phyloP scores from a whole-genome alignment of 2,888 invertebrate species.

The Erpobdella octoculata region DNA sequence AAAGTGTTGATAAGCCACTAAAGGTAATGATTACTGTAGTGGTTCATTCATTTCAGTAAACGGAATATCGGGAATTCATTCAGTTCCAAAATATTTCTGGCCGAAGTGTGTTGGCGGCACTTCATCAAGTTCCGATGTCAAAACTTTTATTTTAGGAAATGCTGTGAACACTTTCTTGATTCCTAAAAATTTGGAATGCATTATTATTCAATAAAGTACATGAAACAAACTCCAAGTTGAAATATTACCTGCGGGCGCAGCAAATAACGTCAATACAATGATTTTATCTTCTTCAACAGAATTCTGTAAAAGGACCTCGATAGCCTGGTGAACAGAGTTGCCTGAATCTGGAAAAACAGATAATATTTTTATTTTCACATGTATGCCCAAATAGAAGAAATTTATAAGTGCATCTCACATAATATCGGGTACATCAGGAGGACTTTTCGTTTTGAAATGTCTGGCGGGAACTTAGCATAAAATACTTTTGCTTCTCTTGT shows the following conservation, averaged over 20 bases:
- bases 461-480: conserved; percentile 91
- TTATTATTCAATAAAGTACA: neutral
- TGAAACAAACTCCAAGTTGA: neutral
- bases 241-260: conserved; percentile 65
- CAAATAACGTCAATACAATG: conserved; percentile 92
- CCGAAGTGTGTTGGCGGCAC: conserved; percentile 96
- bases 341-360: conserved; percentile 71
- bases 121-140: conserved; percentile 88
- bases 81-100: conserved; percentile 96
- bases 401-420: conserved; percentile 58
- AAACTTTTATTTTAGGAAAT: conserved; percentile 68
- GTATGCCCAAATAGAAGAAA: neutral
- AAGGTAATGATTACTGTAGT: too few relatives aligned
- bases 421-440: conserved; percentile 97
- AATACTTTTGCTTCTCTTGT: conserved; percentile 93
- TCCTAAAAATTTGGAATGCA: conserved; percentile 41
- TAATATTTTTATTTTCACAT: too few relatives aligned
- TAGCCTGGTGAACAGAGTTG: conserved; percentile 87
- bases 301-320: conserved; percentile 85
- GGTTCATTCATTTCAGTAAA: too few relatives aligned
- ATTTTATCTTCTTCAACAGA: conserved; percentile 87
- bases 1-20: too few relatives aligned
- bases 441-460: conserved; percentile 77
- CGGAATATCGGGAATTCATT: conserved; percentile 62
- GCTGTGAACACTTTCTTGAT: conserved; percentile 45